Evolutionary conservation across 2,113 vertebrate genomes (phyloP).

Genomic region (Propithecus coquereli): DNA sequence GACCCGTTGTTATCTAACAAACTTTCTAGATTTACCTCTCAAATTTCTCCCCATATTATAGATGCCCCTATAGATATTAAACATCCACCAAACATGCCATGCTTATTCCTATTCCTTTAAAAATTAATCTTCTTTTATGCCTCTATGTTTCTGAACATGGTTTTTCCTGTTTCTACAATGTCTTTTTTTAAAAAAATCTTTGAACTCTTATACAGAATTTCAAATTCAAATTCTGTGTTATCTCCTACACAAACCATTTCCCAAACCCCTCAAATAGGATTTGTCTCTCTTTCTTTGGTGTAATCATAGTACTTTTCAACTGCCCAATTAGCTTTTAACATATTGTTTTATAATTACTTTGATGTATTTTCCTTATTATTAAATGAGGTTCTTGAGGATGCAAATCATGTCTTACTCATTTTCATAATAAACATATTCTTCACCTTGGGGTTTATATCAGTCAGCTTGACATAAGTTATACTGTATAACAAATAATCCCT

Average conservation of each 20-base stretch:
- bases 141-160: background rate
- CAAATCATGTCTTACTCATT: background rate
- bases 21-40: background rate
- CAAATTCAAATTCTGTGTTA: conserved; percentile 7
- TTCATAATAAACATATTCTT: background rate
- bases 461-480: background rate
- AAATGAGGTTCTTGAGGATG: background rate
- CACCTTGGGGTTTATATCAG: background rate
- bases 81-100: background rate
- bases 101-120: background rate
- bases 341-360: conserved; percentile 8
- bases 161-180: conserved; percentile 31
- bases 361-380: background rate
- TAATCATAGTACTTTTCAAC: background rate
- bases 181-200: background rate
- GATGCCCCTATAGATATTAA: background rate
- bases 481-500: background rate
- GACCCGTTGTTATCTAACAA: background rate
- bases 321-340: background rate
- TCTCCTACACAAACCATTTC: background rate
- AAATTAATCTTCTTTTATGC: background rate
- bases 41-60: background rate
- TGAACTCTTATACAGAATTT: background rate
- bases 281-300: background rate
- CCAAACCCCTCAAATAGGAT: background rate